Evolutionary conservation across 2,888 invertebrate genomes (phyloP), one percentile per base, ranked within the genome.

Genomic region (Acrobasis repandana): DNA sequence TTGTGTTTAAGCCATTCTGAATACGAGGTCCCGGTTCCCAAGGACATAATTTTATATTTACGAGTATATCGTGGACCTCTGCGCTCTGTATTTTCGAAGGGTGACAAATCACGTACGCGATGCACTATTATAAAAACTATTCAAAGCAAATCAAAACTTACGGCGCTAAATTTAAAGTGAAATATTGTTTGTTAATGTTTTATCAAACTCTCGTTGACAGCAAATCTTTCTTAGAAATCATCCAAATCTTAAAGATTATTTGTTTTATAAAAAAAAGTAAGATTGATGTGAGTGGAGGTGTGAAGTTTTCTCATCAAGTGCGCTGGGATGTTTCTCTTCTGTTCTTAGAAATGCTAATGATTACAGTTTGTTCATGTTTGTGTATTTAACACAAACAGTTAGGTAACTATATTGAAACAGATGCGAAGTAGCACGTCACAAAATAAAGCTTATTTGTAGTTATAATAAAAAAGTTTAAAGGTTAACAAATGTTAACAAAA

Each of bases 221-320:
- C 70, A 73, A 78, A 79, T 79, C 71, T 76, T 85, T 84, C 82
- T 79, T 47, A 66, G 82, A 83, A 82, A 77, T 73, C 68, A 73
- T 74, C 72, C 65, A 74, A 76, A 79, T 81, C 68, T 68, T 61
- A 50, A 65, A 66, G 66, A 65, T 72, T 79, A 77, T 83, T 83
- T 81, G 76, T 81, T 81, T 78, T 73, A 71, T 75, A 79, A 77
- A 79, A 77, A 28, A 77, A 79, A 73, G 64, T 62, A 83, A 83
- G 85, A 89, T 87, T 83, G 80, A 87, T 88, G 80, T 76, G 69
- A 66, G 69, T 56, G 58, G 76, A 87, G 83, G 88, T 86, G 89
- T 86, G 83, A 88, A 88, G 73, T 78, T 78, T 67, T 73, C 69
- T 67, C 64, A 67, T 71, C 68, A 69, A 68, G 61, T 61, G 68